phyloP scores from a whole-genome alignment of 1,140 invertebrate species.

The Penaeus japonicus region DNA sequence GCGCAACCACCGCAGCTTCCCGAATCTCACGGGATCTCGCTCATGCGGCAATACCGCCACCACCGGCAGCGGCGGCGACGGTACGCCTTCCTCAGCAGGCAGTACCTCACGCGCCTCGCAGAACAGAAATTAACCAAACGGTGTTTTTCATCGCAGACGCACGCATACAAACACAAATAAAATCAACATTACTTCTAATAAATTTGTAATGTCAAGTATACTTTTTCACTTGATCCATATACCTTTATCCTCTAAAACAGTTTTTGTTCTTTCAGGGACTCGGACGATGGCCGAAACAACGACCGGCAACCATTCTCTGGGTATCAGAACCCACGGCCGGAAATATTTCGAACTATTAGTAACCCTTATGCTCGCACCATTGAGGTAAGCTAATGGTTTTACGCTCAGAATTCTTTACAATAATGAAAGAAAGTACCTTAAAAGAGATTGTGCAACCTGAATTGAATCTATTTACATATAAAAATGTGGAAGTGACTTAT shows the following conservation, averaged over 20 bases:
- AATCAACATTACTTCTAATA: neutral
- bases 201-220: neutral
- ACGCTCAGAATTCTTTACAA: no score
- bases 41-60: no score
- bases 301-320: conserved; percentile 49
- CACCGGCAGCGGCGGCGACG: no score
- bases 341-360: conserved; percentile 44
- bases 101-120: no score
- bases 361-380: conserved; percentile 45
- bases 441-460: no score
- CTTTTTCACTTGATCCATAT: neutral
- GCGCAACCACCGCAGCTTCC: no score
- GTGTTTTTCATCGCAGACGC: neutral
- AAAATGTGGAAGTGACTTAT: no score
- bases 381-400: conserved; percentile 3
- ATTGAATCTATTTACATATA: no score
- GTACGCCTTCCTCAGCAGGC: no score
- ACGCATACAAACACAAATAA: neutral
- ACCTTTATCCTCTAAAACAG: neutral
- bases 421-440: no score
- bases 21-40: no score
- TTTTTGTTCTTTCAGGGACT: conserved; percentile 18
- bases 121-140: no score
- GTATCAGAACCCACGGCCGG: conserved; percentile 41
- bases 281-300: conserved; percentile 27